Conservation (phyloP, 2,113 vertebrate species). For the Chaetodon auriga region DNA sequence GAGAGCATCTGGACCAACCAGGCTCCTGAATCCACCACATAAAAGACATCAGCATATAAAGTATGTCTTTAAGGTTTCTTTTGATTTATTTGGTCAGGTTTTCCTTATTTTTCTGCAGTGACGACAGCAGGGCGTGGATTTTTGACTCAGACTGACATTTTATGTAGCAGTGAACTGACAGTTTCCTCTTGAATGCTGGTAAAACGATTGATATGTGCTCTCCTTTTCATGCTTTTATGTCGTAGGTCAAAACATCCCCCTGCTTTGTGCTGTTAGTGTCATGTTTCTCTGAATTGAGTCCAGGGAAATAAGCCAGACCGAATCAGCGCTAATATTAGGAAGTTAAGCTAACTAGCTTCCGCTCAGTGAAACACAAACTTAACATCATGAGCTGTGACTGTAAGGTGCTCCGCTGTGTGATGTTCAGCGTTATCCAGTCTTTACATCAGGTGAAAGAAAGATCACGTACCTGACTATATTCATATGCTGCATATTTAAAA, state of each 20-base stretch:
- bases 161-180: not conserved
- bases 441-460: too few relatives aligned
- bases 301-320: not conserved
- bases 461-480: too few relatives aligned
- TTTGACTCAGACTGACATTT: not conserved
- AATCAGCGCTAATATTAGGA: not conserved
- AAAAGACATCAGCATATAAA: not conserved
- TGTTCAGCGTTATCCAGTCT: too few relatives aligned
- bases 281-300: not conserved
- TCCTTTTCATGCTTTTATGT: not conserved
- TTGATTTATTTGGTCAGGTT: not conserved
- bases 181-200: not conserved
- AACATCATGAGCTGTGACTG: too few relatives aligned
- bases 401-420: too few relatives aligned
- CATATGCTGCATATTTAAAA: too few relatives aligned
- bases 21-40: not conserved
- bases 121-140: too few relatives aligned
- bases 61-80: not conserved
- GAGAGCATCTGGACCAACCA: not conserved
- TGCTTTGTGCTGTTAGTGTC: not conserved
- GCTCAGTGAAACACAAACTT: not conserved
- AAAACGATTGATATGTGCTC: not conserved
- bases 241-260: not conserved
- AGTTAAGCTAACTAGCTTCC: not conserved
- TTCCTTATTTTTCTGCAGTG: not conserved